Conservation (phyloP, 1,140 invertebrate genomes). For the Paramacrobiotus metropolitanus region DNA sequence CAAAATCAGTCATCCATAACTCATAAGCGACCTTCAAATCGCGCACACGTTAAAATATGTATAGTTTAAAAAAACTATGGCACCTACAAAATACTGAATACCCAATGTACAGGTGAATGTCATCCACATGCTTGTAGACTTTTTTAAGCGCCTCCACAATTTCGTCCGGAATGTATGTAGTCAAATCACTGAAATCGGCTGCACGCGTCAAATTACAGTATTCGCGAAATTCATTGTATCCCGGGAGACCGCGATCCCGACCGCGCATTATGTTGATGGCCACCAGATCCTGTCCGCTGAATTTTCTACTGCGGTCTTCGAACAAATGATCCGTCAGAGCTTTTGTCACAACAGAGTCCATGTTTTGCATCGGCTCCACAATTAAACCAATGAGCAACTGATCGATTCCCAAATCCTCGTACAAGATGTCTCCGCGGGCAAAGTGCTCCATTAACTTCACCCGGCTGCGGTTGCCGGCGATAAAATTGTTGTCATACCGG, state of each 20-base stretch:
- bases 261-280: conserved; percentile 25
- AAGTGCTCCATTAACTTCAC: neutral
- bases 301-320: conserved; percentile 41
- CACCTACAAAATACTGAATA: neutral
- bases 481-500: neutral
- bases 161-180: neutral
- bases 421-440: neutral
- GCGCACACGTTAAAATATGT: neutral
- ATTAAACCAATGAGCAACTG: neutral
- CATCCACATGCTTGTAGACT: conserved; percentile 30
- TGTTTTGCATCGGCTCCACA: neutral
- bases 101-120: conserved; percentile 42
- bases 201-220: conserved; percentile 25
- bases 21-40: neutral
- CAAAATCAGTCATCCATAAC: conserved; percentile 5
- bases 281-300: conserved; percentile 21
- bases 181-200: neutral
- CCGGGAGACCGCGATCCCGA: conserved; percentile 21
- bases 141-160: neutral
- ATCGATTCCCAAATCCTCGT: neutral
- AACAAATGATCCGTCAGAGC: conserved; percentile 58
- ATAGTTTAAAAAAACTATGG: neutral
- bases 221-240: conserved; percentile 16
- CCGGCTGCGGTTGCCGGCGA: neutral
- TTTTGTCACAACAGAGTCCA: neutral